Conservation (phyloP, 2,888 invertebrate species). For the Mystacides longicornis region DNA sequence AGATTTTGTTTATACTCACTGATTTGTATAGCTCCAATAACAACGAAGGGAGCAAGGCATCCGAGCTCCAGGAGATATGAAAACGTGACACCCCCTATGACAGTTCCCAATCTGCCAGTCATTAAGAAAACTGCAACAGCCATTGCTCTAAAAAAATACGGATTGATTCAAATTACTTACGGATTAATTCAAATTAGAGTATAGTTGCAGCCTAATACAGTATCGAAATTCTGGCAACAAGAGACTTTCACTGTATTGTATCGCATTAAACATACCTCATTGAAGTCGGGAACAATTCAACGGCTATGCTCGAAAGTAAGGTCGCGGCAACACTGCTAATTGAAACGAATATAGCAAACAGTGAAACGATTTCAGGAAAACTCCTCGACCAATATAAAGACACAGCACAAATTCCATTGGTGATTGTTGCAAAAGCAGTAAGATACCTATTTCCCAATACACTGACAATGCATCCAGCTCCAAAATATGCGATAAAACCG, state of each 20-base stretch:
- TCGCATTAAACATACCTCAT: constrained; percentile 20
- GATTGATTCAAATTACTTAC: too few species aligned
- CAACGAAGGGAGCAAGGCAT: constrained; percentile 64
- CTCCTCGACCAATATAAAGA: constrained; percentile 43
- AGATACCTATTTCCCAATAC: constrained; percentile 20
- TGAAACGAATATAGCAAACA: constrained; percentile 28
- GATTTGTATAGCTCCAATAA: constrained; percentile 54
- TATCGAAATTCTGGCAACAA: background rate
- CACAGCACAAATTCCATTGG: constrained; percentile 37
- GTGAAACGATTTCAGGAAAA: constrained; percentile 35
- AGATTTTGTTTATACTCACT: too few species aligned
- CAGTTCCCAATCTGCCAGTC: constrained; percentile 62
- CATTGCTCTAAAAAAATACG: constrained; percentile 61
- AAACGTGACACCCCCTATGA: constrained; percentile 63
- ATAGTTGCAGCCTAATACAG: background rate
- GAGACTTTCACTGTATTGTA: background rate
- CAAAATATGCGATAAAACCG: constrained; percentile 54
- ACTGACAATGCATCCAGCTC: constrained; percentile 50
- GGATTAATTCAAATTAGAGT: background rate
- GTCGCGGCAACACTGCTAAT: constrained; percentile 15
- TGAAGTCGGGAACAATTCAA: constrained; percentile 24
- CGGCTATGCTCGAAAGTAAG: constrained; percentile 18
- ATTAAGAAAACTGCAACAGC: constrained; percentile 65
- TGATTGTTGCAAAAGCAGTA: constrained; percentile 28
- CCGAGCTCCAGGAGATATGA: constrained; percentile 60